phyloP scores from a whole-genome alignment of 2,888 invertebrate genomes.

The Torymus aiolomorphi region DNA sequence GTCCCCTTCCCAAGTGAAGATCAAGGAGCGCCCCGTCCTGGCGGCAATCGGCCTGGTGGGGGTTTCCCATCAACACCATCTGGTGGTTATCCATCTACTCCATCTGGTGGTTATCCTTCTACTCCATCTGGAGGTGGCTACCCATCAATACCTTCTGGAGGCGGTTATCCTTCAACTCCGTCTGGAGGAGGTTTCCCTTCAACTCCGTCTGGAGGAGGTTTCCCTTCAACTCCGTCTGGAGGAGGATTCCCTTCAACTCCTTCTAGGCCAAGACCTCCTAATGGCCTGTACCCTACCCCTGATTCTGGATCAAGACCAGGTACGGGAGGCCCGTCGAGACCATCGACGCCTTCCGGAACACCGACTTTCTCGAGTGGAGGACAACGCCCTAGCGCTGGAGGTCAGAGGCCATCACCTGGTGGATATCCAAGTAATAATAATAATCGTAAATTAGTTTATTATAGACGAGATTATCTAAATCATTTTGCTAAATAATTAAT shows the following conservation, averaged over 20 bases:
- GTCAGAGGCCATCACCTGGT: conserved; percentile 56
- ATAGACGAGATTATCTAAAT: too few relatives aligned
- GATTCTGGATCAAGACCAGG: conserved; percentile 40
- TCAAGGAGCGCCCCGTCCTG: conserved; percentile 57
- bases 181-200: conserved; percentile 52
- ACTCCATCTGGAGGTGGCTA: conserved; percentile 44
- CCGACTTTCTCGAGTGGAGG: conserved; percentile 59
- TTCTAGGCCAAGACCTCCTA: conserved; percentile 61
- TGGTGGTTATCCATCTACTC: conserved; percentile 55
- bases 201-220: not conserved
- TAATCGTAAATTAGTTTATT: not conserved
- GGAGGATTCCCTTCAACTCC: conserved; percentile 47
- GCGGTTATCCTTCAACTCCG: not conserved
- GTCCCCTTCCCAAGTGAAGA: conserved; percentile 63
- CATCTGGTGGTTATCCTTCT: too few relatives aligned
- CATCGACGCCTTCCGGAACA: conserved; percentile 60
- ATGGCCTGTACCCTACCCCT: conserved; percentile 48
- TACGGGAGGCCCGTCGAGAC: conserved; percentile 54
- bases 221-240: conserved; percentile 23
- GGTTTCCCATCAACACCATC: conserved; percentile 58
- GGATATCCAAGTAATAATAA: conserved; percentile 54
- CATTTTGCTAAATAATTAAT: too few relatives aligned
- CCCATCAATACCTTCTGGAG: conserved; percentile 27
- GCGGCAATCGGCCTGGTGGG: conserved; percentile 28
- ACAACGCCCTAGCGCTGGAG: conserved; percentile 54